A percentile compares a stretch with the other conserved stretches of the same genome.
phyloP scores from a whole-genome alignment of 2,113 vertebrate genomes.

The Gopherus flavomarginatus region DNA sequence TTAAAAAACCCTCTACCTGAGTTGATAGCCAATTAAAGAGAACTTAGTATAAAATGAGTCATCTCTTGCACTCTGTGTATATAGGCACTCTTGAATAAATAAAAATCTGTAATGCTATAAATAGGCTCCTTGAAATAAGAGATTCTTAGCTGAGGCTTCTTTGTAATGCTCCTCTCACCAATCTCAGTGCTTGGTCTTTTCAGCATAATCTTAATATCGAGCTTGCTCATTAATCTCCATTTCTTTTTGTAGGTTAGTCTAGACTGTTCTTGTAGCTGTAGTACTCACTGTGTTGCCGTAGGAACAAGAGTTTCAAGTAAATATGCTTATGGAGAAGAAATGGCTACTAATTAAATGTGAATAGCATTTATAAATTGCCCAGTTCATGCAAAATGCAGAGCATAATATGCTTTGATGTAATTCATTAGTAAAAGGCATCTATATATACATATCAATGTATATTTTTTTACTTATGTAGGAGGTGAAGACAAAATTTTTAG shows the following conservation, averaged over 20 bases:
- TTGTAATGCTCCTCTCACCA: conserved; percentile 75
- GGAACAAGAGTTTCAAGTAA: conserved; percentile 89
- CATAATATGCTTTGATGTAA: conserved; percentile 53
- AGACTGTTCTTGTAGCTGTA: conserved; percentile 76
- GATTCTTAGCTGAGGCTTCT: conserved; percentile 75
- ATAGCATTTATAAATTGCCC: conserved; percentile 79
- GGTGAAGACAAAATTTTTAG: conserved; percentile 54
- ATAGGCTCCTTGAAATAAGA: conserved; percentile 80
- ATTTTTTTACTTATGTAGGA: background rate
- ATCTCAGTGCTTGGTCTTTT: conserved; percentile 61
- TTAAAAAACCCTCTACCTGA: conserved; percentile 21
- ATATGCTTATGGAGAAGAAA: conserved; percentile 89
- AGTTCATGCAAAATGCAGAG: conserved; percentile 61
- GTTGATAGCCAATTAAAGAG: conserved; percentile 77
- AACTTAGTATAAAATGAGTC: conserved; percentile 76
- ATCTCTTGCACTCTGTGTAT: conserved; percentile 71
- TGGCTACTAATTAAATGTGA: conserved; percentile 91
- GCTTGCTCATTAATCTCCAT: conserved; percentile 90
- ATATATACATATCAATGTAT: background rate
- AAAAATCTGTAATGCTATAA: conserved; percentile 75
- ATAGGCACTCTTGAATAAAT: conserved; percentile 76
- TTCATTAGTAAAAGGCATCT: conserved; percentile 50
- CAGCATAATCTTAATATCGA: conserved; percentile 78
- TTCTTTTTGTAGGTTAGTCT: conserved; percentile 75
- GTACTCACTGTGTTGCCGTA: conserved; percentile 90